Evolutionary conservation across 2,113 vertebrate species (phyloP), one percentile per base, ranked within the genome.

Genomic region (Carlito syrichta): DNA sequence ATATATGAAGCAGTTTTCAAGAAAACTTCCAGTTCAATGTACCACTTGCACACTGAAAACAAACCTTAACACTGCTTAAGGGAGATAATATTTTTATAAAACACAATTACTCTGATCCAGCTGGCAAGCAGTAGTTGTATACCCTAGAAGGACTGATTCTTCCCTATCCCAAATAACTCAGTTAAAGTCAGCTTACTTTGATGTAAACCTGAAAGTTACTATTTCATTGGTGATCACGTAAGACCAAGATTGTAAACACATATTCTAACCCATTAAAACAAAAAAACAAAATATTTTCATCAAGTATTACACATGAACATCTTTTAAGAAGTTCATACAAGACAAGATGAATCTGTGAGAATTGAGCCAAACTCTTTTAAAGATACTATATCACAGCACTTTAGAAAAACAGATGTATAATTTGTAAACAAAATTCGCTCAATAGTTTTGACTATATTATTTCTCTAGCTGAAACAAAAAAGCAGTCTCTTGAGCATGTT

Each of bases 211-310:
- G 92, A 93, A 96, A 96, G 95, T 82, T 97, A 90, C 8, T 96
- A 96, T 95, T 97, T 73, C 87, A 38, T 32, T 94, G 92, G 89
- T 97, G 20, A 97, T 84, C 82, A 87, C 30, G 0, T 17, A 35
- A 88, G 52, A 95, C 56, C 73, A 91, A 96, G 77, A 97, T 89
- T 98, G 98, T 98, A 98, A 98, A 98, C 97, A 98, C 83, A 95
- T 95, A 97, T 98, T 85, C 87, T 91, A 96, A 89, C 19, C 79
- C 96, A 95, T 94, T 89, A 93, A 97, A 95, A 94, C 69, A 94
- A 95, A 91, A 68, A 93, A 79, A 89, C 48, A 77, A 92, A 92
- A 81, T 60, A 68, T 92, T 78, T 96, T 96, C 71, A 92, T 93
- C 95, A 86, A 93, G 89, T 97, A 96, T 95, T 90, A 96, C 45